These are phyloP conservation scores for Coregonus clupeaformis DNA, from an alignment of 2,113 vertebrate genomes.

Conservation along the genomic window DNA sequence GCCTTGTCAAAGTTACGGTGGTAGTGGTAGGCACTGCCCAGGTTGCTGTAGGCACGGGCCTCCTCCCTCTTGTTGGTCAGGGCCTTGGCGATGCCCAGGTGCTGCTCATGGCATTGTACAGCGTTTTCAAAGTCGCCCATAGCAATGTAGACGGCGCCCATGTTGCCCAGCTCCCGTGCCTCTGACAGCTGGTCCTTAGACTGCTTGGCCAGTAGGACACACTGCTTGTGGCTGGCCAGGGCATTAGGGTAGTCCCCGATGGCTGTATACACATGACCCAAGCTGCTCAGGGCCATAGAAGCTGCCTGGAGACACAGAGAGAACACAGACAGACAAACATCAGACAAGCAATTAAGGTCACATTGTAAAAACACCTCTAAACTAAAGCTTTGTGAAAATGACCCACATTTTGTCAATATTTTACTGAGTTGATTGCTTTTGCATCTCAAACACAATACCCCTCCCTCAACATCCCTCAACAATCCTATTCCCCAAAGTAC, in stretches of 20 bases:
- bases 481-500: not conserved
- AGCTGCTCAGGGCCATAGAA: slow-evolving; percentile 93
- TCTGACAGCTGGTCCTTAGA: slow-evolving; percentile 96
- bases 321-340: slow-evolving; percentile 5
- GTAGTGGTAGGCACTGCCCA: slow-evolving; percentile 98
- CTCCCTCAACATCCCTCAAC: slow-evolving; percentile 2
- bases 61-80: slow-evolving; percentile 93
- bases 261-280: slow-evolving; percentile 97
- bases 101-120: slow-evolving; percentile 93
- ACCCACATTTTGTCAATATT: slow-evolving; percentile 17
- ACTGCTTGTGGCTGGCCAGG: slow-evolving; percentile 97
- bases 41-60: slow-evolving; percentile 96
- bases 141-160: slow-evolving; percentile 98
- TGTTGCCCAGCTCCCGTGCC: slow-evolving; percentile 96
- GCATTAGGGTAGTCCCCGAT: slow-evolving; percentile 98
- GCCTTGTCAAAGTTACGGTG: slow-evolving; percentile 97
- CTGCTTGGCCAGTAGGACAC: slow-evolving; percentile 94
- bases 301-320: slow-evolving; percentile 80
- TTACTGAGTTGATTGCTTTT: slow-evolving; percentile 23
- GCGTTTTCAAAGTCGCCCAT: slow-evolving; percentile 99
- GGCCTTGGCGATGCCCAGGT: slow-evolving; percentile 90
- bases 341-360: not conserved
- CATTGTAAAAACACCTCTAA: not conserved
- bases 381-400: slow-evolving; percentile 33
- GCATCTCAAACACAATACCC: slow-evolving; percentile 7